These are phyloP conservation scores for Clarias macrocephalus DNA, from an alignment of 2,113 vertebrate species.

Conservation along the genomic window DNA sequence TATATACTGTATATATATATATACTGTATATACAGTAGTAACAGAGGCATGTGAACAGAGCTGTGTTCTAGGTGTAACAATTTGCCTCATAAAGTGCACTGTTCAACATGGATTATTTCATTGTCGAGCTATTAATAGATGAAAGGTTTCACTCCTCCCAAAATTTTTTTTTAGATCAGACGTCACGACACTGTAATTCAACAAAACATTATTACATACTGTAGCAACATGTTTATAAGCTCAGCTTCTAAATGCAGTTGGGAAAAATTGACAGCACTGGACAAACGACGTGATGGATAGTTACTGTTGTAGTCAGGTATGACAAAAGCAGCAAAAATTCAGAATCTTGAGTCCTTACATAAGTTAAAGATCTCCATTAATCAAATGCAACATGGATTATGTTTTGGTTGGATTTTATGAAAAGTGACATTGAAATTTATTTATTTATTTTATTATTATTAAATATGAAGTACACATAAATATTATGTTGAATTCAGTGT, in stretches of 20 bases:
- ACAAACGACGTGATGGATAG: neutral
- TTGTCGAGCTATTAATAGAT: too few relatives aligned
- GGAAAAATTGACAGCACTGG: neutral
- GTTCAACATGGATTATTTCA: too few relatives aligned
- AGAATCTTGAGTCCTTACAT: neutral
- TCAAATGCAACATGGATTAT: neutral
- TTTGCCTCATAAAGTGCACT: too few relatives aligned
- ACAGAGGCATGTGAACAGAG: too few relatives aligned
- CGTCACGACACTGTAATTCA: too few relatives aligned
- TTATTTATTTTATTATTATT: too few relatives aligned
- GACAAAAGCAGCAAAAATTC: neutral
- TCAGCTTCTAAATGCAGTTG: neutral
- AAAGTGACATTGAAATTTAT: too few relatives aligned
- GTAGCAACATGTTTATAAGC: neutral
- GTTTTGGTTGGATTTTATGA: neutral
- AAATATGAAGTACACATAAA: neutral
- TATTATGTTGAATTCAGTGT: neutral
- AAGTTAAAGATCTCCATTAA: neutral
- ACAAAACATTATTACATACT: too few relatives aligned
- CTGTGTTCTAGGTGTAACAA: too few relatives aligned
- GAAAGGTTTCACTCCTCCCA: too few relatives aligned
- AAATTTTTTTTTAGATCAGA: neutral
- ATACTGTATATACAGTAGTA: too few relatives aligned
- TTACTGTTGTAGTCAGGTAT: neutral
- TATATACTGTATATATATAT: too few relatives aligned